A percentile compares a stretch with the other conserved stretches of the same genome.
phyloP scores from a whole-genome alignment of 2,113 vertebrate species.

The Ochotona princeps region DNA sequence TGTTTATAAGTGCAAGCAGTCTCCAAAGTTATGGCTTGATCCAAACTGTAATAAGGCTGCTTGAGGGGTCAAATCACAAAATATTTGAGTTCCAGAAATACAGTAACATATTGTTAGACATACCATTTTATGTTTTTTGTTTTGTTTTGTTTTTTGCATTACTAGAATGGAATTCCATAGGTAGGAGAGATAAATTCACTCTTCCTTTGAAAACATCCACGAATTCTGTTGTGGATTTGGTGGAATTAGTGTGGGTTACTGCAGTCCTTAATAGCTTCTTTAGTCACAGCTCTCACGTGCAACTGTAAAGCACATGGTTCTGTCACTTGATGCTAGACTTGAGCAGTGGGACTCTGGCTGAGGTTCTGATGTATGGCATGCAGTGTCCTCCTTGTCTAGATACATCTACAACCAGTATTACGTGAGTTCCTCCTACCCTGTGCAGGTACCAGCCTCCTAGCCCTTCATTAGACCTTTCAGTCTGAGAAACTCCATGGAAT shows the following conservation, averaged over 20 bases:
- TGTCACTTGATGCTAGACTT: neutral
- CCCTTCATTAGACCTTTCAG: neutral
- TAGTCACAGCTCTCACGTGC: fast-evolving
- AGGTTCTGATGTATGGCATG: neutral
- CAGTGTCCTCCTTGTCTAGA: neutral
- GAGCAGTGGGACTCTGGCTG: neutral
- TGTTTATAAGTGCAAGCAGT: neutral
- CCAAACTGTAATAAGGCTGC: neutral
- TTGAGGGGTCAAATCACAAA: neutral
- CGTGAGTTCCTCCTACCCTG: neutral
- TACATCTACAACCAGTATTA: neutral
- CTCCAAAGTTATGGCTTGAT: neutral
- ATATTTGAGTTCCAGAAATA: neutral
- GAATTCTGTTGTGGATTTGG: neutral
- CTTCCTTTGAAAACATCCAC: neutral
- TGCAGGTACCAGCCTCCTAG: neutral
- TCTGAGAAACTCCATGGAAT: neutral
- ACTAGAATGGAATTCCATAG: neutral
- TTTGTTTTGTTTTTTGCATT: neutral
- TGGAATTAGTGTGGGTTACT: neutral
- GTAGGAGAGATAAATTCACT: neutral
- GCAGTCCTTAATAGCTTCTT: neutral
- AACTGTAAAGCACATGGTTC: neutral
- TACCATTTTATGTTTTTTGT: neutral
- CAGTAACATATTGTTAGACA: neutral